Evolutionary conservation across 2,888 invertebrate genomes (phyloP), one percentile per base, ranked within the genome.

Genomic region (Tineola bisselliella): DNA sequence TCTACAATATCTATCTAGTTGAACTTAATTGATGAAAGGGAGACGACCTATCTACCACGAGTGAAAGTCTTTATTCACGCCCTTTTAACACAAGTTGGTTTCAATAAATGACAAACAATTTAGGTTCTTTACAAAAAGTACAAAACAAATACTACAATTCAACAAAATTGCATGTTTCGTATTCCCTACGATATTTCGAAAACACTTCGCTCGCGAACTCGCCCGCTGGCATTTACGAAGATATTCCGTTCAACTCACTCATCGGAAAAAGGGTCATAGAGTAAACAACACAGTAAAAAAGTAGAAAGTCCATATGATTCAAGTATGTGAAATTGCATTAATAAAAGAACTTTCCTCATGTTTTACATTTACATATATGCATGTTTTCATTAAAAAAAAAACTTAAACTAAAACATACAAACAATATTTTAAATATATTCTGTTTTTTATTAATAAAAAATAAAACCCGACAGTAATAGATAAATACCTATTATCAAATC

Each of bases 31-130:
- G 48, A 48, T 17, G 48, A 48, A 48, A 48, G 48, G 48, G 15
- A 48, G 48, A 54, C 54, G 19, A 54, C 54, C 25, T 54, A n/a
- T 54, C 54, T 18, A 18, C 11, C 18, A 25, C 18, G 54, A 25
- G 54, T 54, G 54, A 54, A 54, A 54, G 54, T 54, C 54, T 19
- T 25, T 54, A 54, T 25, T 54, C 18, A 54, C 54, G 54, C 54
- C 54, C 25, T 54, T 52, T 54, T 54, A 48, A 48, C 48, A 48
- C 48, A 48, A 48, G 15, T 48, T n/a, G n/a, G 6, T 17, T 48
- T 10, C 15, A 48, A 48, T n/a, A 15, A n/a, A 6, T 48, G 8
- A 17, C 48, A 17, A 48, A 48, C 2, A 48, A 48, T 13, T 17
- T 48, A n/a, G n/a, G n/a, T 15, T 48, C 48, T 8, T 17, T 48